phyloP scores from a whole-genome alignment of 1,140 invertebrate genomes.

The Cherax quadricarinatus region DNA sequence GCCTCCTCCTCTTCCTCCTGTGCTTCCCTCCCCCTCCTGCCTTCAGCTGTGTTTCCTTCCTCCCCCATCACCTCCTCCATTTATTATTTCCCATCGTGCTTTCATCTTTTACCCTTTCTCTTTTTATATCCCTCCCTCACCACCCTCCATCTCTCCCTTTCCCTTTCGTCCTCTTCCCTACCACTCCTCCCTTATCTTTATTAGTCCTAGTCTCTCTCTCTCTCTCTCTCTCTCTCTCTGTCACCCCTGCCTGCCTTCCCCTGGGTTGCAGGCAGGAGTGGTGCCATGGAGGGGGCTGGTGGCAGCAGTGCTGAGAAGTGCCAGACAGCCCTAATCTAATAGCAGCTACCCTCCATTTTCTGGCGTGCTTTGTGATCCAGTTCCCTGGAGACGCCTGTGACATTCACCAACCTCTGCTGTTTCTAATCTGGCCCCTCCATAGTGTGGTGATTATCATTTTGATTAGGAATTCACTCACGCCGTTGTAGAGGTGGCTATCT shows the following conservation, averaged over 20 bases:
- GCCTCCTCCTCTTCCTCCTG: not conserved
- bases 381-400: constrained; percentile 40
- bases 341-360: constrained; percentile 53
- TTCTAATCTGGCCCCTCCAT: constrained; percentile 45
- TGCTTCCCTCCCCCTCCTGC: not conserved
- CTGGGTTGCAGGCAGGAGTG: not conserved
- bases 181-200: not conserved
- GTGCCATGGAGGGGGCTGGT: not conserved
- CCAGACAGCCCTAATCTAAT: constrained; percentile 35
- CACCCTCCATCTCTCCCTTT: not conserved
- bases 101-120: not conserved
- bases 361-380: constrained; percentile 43
- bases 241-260: not conserved
- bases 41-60: not conserved
- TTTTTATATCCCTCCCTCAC: not conserved
- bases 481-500: not conserved
- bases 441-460: constrained; percentile 55
- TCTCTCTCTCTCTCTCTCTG: not conserved
- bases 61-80: too few relatives aligned
- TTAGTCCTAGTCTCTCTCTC: not conserved
- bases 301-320: not conserved
- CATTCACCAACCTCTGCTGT: constrained; percentile 44
- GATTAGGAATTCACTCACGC: constrained; percentile 48
- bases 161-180: not conserved
- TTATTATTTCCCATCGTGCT: not conserved